Evolutionary conservation across 2,113 vertebrate species (phyloP).

Genomic region (Athene noctua): DNA sequence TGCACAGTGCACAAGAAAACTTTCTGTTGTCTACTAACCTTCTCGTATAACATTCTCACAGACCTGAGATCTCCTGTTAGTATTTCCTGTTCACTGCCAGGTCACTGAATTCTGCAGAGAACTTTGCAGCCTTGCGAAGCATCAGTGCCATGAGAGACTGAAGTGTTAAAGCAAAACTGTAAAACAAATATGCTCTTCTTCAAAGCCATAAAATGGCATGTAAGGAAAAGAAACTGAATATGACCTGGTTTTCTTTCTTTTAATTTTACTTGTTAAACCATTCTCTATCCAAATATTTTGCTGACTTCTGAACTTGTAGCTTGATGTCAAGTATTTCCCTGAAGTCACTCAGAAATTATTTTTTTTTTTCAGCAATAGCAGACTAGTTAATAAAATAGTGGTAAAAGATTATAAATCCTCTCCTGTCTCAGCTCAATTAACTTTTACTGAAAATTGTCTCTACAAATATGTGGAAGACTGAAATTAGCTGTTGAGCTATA

Average conservation of each 20-base stretch:
- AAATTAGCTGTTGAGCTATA: background rate
- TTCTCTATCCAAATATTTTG: background rate
- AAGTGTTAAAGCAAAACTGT: background rate
- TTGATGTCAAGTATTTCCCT: background rate
- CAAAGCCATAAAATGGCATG: background rate
- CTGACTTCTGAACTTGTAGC: background rate
- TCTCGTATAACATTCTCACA: background rate
- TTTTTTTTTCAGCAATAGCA: background rate
- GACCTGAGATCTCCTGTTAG: background rate
- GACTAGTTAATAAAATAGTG: background rate
- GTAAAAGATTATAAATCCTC: background rate
- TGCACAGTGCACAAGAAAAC: background rate
- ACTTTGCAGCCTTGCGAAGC: background rate
- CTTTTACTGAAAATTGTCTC: background rate
- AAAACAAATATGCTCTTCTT: background rate
- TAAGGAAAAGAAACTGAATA: background rate
- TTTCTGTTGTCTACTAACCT: background rate
- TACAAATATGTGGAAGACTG: background rate
- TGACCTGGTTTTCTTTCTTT: background rate
- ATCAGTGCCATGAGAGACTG: background rate
- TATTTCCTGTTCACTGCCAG: background rate
- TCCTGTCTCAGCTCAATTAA: background rate
- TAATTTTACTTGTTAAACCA: background rate
- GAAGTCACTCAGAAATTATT: background rate
- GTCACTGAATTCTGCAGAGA: background rate